Evolutionary conservation across 2,797 vertebrate genomes (phyloP).

Genomic region (Sorex maritimensis): DNA sequence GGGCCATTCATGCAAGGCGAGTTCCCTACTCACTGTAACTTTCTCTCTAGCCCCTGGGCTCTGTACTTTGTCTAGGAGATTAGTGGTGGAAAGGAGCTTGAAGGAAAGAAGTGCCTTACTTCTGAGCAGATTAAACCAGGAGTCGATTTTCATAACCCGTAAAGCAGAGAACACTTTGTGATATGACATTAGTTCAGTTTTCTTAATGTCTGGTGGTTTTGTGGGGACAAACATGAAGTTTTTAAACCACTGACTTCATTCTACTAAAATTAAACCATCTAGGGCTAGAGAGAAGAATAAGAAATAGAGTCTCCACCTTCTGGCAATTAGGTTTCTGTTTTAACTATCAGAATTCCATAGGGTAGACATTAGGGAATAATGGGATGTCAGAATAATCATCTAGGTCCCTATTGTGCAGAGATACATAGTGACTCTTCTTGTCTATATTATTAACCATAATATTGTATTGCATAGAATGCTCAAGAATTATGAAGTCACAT

Average conservation of each 20-base stretch:
- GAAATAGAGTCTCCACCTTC: slow-evolving; percentile 25
- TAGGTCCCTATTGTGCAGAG: background rate
- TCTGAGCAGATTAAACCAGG: background rate
- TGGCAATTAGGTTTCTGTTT: background rate
- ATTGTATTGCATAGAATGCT: background rate
- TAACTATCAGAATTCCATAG: background rate
- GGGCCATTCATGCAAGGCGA: too few relatives aligned
- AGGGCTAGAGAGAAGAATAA: slow-evolving; percentile 1
- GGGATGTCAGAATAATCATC: background rate
- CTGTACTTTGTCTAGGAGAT: too few relatives aligned
- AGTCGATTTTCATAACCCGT: background rate
- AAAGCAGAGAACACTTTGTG: background rate
- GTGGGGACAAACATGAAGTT: background rate
- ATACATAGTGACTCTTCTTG: background rate
- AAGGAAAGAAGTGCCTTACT: background rate
- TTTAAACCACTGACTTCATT: background rate
- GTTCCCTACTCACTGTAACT: too few relatives aligned
- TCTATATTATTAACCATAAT: background rate
- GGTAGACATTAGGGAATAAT: background rate
- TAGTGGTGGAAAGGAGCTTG: background rate
- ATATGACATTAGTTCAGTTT: background rate
- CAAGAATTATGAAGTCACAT: background rate
- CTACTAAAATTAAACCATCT: background rate
- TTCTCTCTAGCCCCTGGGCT: too few relatives aligned
- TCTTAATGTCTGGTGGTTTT: background rate